These are phyloP conservation scores for Myotis davidii DNA, from an alignment of 2,113 vertebrate genomes.

Conservation along the genomic window DNA sequence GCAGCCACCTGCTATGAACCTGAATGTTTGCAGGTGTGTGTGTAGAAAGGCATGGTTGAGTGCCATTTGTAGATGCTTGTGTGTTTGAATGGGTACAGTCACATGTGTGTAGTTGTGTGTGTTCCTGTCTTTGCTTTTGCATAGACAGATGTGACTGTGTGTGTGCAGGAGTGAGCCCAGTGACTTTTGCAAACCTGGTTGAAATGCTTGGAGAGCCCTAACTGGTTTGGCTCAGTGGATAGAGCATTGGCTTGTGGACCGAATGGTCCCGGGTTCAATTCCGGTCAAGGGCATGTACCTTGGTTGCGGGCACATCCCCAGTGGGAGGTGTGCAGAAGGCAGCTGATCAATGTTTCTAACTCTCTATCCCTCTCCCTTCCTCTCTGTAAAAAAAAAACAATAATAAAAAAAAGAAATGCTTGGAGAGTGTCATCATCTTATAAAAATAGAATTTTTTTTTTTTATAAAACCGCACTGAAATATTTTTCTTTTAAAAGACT, in stretches of 20 bases:
- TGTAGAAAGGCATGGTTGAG: background rate
- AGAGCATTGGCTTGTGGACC: no score
- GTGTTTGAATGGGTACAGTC: background rate
- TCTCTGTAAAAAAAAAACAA: no score
- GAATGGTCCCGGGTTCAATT: no score
- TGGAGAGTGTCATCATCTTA: constrained; percentile 41
- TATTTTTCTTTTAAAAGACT: constrained; percentile 12
- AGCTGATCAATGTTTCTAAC: no score
- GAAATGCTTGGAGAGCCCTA: constrained; percentile 21
- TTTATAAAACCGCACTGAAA: background rate
- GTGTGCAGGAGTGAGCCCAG: background rate
- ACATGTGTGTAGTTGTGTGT: background rate
- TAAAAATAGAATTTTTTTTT: constrained; percentile 67
- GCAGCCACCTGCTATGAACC: background rate
- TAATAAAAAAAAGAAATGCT: background rate
- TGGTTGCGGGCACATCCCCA: no score
- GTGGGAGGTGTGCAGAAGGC: no score
- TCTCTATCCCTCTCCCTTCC: no score
- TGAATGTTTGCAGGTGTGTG: background rate
- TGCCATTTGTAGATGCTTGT: background rate
- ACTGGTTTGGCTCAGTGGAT: no score
- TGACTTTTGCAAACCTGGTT: background rate
- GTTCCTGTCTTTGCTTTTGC: background rate
- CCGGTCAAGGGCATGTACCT: no score
- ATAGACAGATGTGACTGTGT: background rate